phyloP scores from a whole-genome alignment of 2,797 vertebrate species.

The Zenarchopterus dispar region DNA sequence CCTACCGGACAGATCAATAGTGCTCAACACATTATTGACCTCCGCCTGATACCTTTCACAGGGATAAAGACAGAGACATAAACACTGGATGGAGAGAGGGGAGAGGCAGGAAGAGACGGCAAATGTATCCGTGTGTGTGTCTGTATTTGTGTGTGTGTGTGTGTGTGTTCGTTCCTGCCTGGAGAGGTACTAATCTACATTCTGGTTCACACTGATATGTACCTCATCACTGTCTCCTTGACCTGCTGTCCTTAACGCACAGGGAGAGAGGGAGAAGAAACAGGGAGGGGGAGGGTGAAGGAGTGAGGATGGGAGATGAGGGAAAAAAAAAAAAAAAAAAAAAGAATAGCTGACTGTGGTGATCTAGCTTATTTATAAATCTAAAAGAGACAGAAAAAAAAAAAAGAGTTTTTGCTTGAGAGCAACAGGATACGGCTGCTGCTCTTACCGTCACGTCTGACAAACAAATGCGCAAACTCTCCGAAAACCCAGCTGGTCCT shows the following conservation, averaged over 20 bases:
- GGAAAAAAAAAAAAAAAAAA: constrained; percentile 42
- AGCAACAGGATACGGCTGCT: constrained; percentile 69
- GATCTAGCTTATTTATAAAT: constrained; percentile 65
- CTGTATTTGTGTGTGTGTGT: constrained; percentile 52
- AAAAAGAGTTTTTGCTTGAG: constrained; percentile 59
- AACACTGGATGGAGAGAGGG: constrained; percentile 67
- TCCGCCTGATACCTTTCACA: constrained; percentile 76
- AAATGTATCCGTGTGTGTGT: constrained; percentile 38
- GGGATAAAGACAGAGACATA: constrained; percentile 77
- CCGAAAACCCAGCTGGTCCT: constrained; percentile 66
- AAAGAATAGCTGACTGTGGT: constrained; percentile 54
- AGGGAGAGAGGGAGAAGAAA: constrained; percentile 25
- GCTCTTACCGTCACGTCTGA: constrained; percentile 56
- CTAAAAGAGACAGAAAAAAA: constrained; percentile 69
- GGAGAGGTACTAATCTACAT: constrained; percentile 79
- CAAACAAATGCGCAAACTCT: constrained; percentile 48
- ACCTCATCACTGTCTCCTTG: constrained; percentile 81
- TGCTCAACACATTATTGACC: constrained; percentile 83
- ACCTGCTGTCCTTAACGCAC: constrained; percentile 74
- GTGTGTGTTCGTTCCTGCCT: constrained; percentile 38
- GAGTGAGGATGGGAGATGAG: constrained; percentile 31
- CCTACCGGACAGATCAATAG: constrained; percentile 74
- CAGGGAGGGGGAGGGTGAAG: neutral
- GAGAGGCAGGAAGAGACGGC: constrained; percentile 46
- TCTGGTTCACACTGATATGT: constrained; percentile 77